Conservation (phyloP, 2,888 invertebrate genomes). For the Campoletis raptor region DNA sequence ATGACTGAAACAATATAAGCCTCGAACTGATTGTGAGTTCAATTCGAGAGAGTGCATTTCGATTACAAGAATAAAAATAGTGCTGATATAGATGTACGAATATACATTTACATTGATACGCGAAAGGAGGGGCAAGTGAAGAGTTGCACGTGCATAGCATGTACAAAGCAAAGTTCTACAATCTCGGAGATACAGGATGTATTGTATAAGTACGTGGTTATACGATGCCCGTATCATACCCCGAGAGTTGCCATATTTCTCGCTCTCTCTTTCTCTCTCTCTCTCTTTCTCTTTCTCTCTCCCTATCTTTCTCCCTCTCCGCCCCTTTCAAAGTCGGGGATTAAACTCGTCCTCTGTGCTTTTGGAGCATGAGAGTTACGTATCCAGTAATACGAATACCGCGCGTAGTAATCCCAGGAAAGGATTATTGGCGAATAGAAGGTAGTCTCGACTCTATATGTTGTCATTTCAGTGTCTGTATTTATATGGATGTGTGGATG, state of each 20-base stretch:
- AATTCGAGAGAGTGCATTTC: constrained; percentile 21
- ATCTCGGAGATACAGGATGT: constrained; percentile 48
- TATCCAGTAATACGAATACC: constrained; percentile 58
- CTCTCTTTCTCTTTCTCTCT: not conserved
- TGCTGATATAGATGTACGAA: not conserved
- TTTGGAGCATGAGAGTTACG: constrained; percentile 17
- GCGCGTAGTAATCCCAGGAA: constrained; percentile 37
- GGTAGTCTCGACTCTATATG: constrained; percentile 25
- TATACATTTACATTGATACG: not conserved
- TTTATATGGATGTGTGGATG: not conserved
- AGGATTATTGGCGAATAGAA: constrained; percentile 55
- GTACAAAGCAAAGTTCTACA: constrained; percentile 30
- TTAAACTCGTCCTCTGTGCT: constrained; percentile 57
- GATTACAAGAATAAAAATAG: constrained; percentile 38
- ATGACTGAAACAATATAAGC: not conserved
- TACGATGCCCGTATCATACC: constrained; percentile 40
- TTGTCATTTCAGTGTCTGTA: not conserved
- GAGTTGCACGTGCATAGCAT: constrained; percentile 16
- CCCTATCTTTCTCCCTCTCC: not conserved
- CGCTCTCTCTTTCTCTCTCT: constrained; percentile 1
- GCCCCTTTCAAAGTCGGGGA: constrained; percentile 48
- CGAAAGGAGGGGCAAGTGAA: not conserved
- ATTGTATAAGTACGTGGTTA: constrained; percentile 57
- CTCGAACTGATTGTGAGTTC: not conserved
- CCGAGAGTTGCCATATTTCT: constrained; percentile 5